These are phyloP conservation scores for Pseudachorutes palmiensis DNA, from an alignment of 1,140 invertebrate species.

Conservation along the genomic window DNA sequence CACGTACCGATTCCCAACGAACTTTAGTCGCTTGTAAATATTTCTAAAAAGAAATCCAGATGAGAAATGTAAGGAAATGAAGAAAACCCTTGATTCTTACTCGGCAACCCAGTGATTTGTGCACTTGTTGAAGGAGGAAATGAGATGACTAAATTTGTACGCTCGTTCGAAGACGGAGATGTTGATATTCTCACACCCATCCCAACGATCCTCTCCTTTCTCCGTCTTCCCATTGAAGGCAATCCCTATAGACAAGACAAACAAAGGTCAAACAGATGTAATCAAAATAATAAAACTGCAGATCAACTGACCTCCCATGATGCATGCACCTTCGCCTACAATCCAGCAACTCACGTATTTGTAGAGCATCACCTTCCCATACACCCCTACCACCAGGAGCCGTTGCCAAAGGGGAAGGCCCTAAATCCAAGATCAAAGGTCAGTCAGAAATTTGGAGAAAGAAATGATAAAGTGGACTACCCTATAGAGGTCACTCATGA, in stretches of 20 bases:
- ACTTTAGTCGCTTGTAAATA: conserved; percentile 83
- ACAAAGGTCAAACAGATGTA: conserved; percentile 7
- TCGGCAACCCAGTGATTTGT: conserved; percentile 86
- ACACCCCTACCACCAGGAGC: conserved; percentile 62
- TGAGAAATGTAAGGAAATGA: background rate
- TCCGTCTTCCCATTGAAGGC: conserved; percentile 67
- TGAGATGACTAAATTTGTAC: conserved; percentile 71
- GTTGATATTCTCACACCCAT: conserved; percentile 78
- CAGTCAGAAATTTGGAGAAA: conserved; percentile 31
- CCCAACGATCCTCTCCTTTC: conserved; percentile 55
- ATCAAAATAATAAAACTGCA: too few relatives aligned
- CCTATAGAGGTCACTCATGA: conserved; percentile 57
- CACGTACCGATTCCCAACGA: conserved; percentile 72
- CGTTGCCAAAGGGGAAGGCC: conserved; percentile 54
- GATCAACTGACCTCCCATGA: conserved; percentile 53
- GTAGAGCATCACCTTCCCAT: conserved; percentile 73
- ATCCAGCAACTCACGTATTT: conserved; percentile 91
- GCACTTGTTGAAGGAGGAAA: conserved; percentile 83
- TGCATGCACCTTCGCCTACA: conserved; percentile 69
- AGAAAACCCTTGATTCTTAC: conserved; percentile 50
- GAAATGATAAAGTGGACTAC: too few relatives aligned
- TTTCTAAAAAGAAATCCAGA: conserved; percentile 49
- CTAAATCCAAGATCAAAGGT: conserved; percentile 39
- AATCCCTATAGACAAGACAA: conserved; percentile 51
- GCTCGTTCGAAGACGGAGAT: conserved; percentile 65